These are phyloP conservation scores for Chymomyza procnemis DNA, from an alignment of 2,888 invertebrate genomes.

Conservation along the genomic window DNA sequence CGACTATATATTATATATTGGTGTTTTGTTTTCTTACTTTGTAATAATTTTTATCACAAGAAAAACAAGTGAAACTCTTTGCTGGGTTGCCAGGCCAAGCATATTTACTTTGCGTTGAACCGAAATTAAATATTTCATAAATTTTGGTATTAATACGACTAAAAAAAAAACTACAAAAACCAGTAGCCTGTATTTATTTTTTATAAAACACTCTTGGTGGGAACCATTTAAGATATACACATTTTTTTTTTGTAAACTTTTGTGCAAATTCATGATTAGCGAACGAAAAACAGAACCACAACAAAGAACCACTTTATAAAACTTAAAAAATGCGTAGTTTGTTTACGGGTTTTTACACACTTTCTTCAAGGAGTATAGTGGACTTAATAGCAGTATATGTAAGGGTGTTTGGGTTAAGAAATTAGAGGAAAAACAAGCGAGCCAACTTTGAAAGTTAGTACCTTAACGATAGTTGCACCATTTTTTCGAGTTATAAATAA, in stretches of 20 bases:
- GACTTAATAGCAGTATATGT: too few relatives aligned
- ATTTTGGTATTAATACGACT: background rate
- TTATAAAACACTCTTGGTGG: constrained; percentile 9
- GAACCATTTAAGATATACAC: constrained; percentile 11
- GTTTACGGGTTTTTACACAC: background rate
- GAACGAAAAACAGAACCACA: constrained; percentile 12
- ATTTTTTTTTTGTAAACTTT: constrained; percentile 17
- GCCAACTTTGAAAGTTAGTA: too few relatives aligned
- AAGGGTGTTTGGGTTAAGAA: too few relatives aligned
- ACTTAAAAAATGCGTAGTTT: constrained; percentile 23
- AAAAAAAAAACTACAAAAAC: constrained; percentile 13
- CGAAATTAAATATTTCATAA: constrained; percentile 6
- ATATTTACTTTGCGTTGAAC: constrained; percentile 23
- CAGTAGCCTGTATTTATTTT: constrained; percentile 32
- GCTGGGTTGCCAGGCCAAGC: background rate
- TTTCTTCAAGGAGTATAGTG: background rate
- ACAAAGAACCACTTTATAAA: background rate
- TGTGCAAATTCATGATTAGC: constrained; percentile 54
- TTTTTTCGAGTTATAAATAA: too few relatives aligned
- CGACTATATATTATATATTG: background rate
- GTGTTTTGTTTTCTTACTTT: background rate
- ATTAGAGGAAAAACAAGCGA: too few relatives aligned
- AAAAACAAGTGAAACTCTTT: background rate
- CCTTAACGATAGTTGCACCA: background rate
- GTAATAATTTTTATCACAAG: background rate